Evolutionary conservation across 2,797 vertebrate species (phyloP).

Genomic region (Iguana delicatissima): DNA sequence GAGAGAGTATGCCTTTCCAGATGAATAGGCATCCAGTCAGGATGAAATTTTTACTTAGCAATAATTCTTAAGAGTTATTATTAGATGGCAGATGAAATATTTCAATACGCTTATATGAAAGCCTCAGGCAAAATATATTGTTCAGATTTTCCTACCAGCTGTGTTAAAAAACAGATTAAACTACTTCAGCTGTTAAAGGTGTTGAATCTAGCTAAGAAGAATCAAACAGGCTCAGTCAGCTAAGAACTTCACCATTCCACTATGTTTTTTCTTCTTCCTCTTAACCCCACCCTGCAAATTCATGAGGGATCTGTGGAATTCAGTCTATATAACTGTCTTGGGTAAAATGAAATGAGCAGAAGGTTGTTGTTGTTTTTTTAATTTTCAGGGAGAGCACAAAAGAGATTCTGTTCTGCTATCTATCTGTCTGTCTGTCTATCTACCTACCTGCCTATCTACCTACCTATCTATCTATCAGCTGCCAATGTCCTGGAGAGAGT

Average conservation of each 20-base stretch:
- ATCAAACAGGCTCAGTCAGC: constrained; percentile 36
- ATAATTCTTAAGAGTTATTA: constrained; percentile 73
- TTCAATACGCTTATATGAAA: constrained; percentile 74
- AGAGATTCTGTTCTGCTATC: fast-evolving
- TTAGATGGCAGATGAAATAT: constrained; percentile 70
- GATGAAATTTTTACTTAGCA: constrained; percentile 70
- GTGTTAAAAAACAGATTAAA: constrained; percentile 69
- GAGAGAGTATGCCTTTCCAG: constrained; percentile 62
- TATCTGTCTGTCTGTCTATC: too few species aligned
- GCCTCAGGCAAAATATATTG: constrained; percentile 71
- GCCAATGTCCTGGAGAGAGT: fast-evolving
- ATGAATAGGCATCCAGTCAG: constrained; percentile 74
- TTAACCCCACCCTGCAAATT: background rate
- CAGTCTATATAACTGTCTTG: constrained; percentile 41
- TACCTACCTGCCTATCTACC: too few species aligned
- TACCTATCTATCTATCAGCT: too few species aligned
- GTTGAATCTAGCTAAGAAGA: constrained; percentile 48
- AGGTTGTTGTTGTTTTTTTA: fast-evolving
- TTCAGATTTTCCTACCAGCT: constrained; percentile 63
- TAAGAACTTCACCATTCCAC: constrained; percentile 49
- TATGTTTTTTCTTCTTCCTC: background rate
- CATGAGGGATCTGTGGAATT: constrained; percentile 23
- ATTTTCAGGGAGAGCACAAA: fast-evolving
- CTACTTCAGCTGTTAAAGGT: constrained; percentile 54
- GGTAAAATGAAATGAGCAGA: constrained; percentile 21